These are phyloP conservation scores for Helicorthomorpha holstii DNA, from an alignment of 1,140 invertebrate species.

Conservation along the genomic window DNA sequence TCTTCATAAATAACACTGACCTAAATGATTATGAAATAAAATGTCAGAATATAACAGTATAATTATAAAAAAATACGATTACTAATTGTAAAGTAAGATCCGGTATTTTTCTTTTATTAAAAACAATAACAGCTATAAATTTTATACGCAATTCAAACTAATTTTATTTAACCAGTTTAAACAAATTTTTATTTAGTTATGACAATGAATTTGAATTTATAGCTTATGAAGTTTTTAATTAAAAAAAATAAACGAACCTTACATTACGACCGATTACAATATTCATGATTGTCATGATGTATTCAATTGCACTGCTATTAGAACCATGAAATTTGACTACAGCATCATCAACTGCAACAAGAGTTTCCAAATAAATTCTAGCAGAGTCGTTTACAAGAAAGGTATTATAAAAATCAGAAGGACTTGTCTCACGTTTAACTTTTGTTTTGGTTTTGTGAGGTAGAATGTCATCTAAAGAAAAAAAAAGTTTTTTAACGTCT, in stretches of 20 bases:
- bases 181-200: neutral
- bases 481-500: neutral
- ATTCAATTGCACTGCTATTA: slow-evolving; percentile 43
- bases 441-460: neutral
- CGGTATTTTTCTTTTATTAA: too few species aligned
- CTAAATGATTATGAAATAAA: slow-evolving; percentile 25
- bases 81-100: too few species aligned
- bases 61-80: too few species aligned
- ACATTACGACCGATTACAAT: slow-evolving; percentile 37
- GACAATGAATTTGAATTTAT: neutral
- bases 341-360: slow-evolving; percentile 47
- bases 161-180: neutral
- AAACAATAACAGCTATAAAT: neutral
- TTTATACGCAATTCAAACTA: neutral
- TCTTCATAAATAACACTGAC: slow-evolving; percentile 53
- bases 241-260: neutral
- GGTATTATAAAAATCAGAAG: neutral
- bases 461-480: neutral
- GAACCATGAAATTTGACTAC: slow-evolving; percentile 48
- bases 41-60: too few species aligned
- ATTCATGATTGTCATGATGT: slow-evolving; percentile 54
- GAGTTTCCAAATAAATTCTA: slow-evolving; percentile 35
- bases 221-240: neutral
- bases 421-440: neutral
- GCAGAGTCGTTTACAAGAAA: neutral